Evolutionary conservation across 2,113 vertebrate genomes (phyloP).

Genomic region (Ginglymostoma cirratum): DNA sequence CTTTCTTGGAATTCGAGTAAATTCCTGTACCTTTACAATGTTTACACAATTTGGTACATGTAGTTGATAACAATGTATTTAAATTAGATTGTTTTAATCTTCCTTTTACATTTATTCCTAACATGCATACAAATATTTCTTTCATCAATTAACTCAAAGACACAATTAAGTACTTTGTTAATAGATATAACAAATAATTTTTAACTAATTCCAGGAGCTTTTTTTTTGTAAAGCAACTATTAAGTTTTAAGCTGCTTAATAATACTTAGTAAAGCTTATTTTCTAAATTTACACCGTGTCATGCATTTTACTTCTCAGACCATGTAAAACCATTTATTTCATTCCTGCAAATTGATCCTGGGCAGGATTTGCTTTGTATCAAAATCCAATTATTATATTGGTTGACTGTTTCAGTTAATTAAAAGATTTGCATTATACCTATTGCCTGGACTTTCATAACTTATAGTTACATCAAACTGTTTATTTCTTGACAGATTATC

Average conservation of each 20-base stretch:
- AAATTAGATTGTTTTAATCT: neutral
- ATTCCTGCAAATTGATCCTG: neutral
- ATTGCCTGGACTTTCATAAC: neutral
- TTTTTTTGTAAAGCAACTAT: neutral
- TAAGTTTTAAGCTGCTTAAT: neutral
- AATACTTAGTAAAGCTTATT: neutral
- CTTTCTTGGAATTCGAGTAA: constrained; percentile 44
- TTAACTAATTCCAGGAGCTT: neutral
- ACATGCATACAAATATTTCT: neutral
- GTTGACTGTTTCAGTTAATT: neutral
- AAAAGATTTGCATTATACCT: neutral
- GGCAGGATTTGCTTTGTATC: neutral
- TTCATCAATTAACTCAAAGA: neutral
- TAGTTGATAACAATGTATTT: neutral
- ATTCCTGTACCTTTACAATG: neutral
- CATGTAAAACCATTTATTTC: neutral
- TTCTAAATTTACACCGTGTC: neutral
- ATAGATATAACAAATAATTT: neutral
- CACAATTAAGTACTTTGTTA: neutral
- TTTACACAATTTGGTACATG: neutral
- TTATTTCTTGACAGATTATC: neutral
- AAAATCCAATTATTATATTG: neutral
- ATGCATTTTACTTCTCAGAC: neutral
- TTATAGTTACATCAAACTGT: neutral
- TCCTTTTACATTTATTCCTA: neutral